Percentiles rank a stretch among this genome's conserved stretches.
These are phyloP conservation scores for Pontoporia blainvillei DNA, from an alignment of 2,113 vertebrate species.

Conservation along the genomic window DNA sequence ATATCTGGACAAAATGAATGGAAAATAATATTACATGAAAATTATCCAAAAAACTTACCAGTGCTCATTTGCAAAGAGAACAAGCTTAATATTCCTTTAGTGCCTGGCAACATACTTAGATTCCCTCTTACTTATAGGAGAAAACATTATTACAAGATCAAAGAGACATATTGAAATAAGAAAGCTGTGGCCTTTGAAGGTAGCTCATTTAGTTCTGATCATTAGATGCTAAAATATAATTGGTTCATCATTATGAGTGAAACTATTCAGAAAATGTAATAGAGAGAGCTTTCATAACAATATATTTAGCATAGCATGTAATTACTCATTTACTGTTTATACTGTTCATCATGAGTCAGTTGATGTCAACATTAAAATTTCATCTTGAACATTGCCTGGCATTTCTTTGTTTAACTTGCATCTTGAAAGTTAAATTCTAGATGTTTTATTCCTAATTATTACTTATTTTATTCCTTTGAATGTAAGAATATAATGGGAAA, in stretches of 20 bases:
- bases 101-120: background rate
- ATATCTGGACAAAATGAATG: background rate
- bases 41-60: background rate
- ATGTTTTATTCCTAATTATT: conserved; percentile 36
- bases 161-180: conserved; percentile 21
- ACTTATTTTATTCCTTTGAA: conserved; percentile 20
- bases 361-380: conserved; percentile 56
- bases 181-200: conserved; percentile 12
- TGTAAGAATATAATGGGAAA: background rate
- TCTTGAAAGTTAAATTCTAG: conserved; percentile 39
- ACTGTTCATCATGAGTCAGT: background rate
- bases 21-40: background rate
- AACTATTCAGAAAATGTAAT: conserved; percentile 28
- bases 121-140: background rate
- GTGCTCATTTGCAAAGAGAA: background rate
- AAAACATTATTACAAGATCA: conserved; percentile 47
- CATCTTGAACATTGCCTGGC: background rate
- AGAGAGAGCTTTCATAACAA: conserved; percentile 16
- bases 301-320: conserved; percentile 6
- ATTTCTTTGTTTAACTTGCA: conserved; percentile 43
- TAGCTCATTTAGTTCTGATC: conserved; percentile 41
- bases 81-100: background rate
- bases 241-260: conserved; percentile 44
- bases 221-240: conserved; percentile 53
- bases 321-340: conserved; percentile 47